Evolutionary conservation across 2,888 invertebrate genomes (phyloP), one percentile per base, ranked within the genome.

Genomic region (Lampropteryx suffumata): DNA sequence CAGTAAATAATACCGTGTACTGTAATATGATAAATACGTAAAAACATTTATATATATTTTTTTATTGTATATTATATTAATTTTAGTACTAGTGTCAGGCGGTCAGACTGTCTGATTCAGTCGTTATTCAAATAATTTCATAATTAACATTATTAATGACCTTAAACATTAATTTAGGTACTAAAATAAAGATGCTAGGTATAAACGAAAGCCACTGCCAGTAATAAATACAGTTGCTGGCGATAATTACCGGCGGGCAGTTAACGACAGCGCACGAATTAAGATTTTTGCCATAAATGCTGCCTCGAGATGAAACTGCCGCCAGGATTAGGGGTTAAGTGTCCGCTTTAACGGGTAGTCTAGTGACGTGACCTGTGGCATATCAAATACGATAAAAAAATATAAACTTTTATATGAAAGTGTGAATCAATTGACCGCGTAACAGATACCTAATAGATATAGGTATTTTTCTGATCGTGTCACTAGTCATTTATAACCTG

Each of bases 271-370:
- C 69, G 72, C 69, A 69, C 76, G 83, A 85, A 89, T 89, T 89
- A 90, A 89, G 89, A 89, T 88, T 89, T 90, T 89, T 86, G 85
- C 88, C 80, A 84, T 90, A 89, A 90, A 89, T 82, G 87, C 84
- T 76, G 73, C 56, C 62, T 54, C 61, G 70, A 79, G 79, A 82
- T 81, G 79, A 82, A 87, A 87, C 82, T 86, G 84, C 85, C 79
- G 71, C 69, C 67, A 79, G 88, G 86, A 89, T 90, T 90, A 87
- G 88, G 87, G 90, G 90, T 88, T 90, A 90, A 89, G 90, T 88
- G 87, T 84, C 81, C 84, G 87, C 81, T 77, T 82, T 87, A 85
- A 89, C 85, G 82, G 84, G 79, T 82, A 80, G 78, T 78, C 79
- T 72, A 64, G 49, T 77, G 84, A 82, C 66, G 76, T 43, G 62